A percentile compares a stretch with the other conserved stretches of the same genome.
Conservation (phyloP, 2,113 vertebrate genomes). For the Columba livia region DNA sequence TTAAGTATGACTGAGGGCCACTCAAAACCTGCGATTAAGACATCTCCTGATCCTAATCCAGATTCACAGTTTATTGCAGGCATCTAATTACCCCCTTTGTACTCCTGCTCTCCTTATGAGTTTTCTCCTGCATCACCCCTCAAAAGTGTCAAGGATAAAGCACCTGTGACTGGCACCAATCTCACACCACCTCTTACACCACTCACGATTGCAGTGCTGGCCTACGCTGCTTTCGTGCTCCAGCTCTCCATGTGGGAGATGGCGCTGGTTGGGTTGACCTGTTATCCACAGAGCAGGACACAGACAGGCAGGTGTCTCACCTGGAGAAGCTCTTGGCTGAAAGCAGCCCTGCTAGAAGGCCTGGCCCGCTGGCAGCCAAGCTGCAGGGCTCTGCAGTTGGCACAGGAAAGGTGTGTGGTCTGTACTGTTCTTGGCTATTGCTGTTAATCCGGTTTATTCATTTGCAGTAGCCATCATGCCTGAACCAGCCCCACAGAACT, state of each 20-base stretch:
- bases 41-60: not conserved
- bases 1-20: not conserved
- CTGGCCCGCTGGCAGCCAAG: not conserved
- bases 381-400: not conserved
- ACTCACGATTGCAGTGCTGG: no score
- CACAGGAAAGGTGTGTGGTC: not conserved
- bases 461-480: no score
- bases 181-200: no score
- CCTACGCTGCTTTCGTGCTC: no score
- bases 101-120: not conserved
- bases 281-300: rapidly evolving
- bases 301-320: not conserved
- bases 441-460: not conserved
- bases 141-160: not conserved
- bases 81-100: not conserved
- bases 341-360: not conserved
- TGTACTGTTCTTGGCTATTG: not conserved
- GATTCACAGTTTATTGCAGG: not conserved
- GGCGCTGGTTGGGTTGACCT: not conserved
- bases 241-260: no score
- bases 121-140: not conserved
- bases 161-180: no score
- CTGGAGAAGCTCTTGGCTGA: not conserved
- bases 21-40: not conserved
- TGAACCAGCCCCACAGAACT: no score